Percentiles rank a stretch among this genome's conserved stretches.
Evolutionary conservation across 2,113 vertebrate genomes (phyloP).

Genomic region (Aphelocoma coerulescens): DNA sequence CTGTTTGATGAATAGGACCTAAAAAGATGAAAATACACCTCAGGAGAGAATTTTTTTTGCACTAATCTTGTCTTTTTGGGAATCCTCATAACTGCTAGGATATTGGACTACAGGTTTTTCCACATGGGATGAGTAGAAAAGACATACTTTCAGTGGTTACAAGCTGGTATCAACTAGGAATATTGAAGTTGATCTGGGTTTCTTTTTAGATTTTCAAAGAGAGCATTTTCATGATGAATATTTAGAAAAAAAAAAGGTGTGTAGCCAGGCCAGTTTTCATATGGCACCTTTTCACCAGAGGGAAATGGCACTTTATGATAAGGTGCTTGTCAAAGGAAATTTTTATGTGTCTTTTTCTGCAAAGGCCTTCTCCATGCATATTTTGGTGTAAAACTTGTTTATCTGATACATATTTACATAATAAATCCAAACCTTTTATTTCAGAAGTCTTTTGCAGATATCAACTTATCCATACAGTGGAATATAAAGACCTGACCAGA

Average conservation of each 20-base stretch:
- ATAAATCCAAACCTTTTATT: not conserved
- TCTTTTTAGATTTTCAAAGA: not conserved
- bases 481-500: not conserved
- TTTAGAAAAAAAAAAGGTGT: not conserved
- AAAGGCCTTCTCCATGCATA: not conserved
- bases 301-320: not conserved
- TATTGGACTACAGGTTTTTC: not conserved
- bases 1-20: not conserved
- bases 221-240: not conserved
- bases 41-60: not conserved
- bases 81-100: not conserved
- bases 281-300: not conserved
- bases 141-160: not conserved
- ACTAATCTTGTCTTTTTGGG: not conserved
- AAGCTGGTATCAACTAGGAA: not conserved
- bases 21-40: not conserved
- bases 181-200: not conserved
- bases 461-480: fast-evolving
- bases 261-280: not conserved
- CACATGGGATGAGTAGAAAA: not conserved
- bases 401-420: not conserved
- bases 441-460: not conserved
- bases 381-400: not conserved
- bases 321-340: not conserved
- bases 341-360: not conserved